Percentiles rank a stretch among this genome's conserved stretches.
phyloP scores from a whole-genome alignment of 1,140 invertebrate genomes.

The Leucophenga varia region DNA sequence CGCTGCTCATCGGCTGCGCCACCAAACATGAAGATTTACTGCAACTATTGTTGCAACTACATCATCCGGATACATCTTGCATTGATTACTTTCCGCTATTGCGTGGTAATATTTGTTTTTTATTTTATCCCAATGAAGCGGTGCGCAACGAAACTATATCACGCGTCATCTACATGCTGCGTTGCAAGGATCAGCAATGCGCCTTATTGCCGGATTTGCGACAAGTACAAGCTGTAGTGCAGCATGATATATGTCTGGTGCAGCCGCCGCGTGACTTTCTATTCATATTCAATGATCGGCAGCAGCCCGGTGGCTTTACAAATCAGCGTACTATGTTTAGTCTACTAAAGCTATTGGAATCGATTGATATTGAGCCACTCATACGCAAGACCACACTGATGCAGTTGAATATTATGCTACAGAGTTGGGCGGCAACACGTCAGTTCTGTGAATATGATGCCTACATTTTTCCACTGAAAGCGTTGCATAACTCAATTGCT shows the following conservation, averaged over 20 bases:
- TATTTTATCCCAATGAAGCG: conserved; percentile 24
- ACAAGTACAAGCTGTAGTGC: conserved; percentile 14
- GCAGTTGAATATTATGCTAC: conserved; percentile 43
- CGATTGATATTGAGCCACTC: conserved; percentile 25
- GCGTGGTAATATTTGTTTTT: conserved; percentile 31
- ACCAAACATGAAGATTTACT: conserved; percentile 15
- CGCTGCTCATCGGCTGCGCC: conserved; percentile 27
- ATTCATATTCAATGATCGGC: conserved; percentile 19
- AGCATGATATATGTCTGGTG: conserved; percentile 24
- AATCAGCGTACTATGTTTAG: conserved; percentile 15
- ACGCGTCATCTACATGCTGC: conserved; percentile 18
- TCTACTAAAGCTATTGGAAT: conserved; percentile 28
- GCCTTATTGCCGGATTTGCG: conserved; percentile 13
- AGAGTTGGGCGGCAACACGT: conserved; percentile 28
- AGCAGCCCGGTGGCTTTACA: conserved; percentile 1
- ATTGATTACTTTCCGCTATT: conserved; percentile 16
- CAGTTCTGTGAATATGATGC: conserved; percentile 12
- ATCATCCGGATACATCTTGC: conserved; percentile 22
- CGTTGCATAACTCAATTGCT: conserved; percentile 19
- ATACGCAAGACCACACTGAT: conserved; percentile 39
- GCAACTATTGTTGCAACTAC: conserved; percentile 20
- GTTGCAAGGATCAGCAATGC: conserved; percentile 8
- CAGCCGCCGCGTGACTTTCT: conserved; percentile 16
- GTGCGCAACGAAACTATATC: conserved; percentile 25
- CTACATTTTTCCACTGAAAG: conserved; percentile 13